Evolutionary conservation across 2,797 vertebrate species (phyloP), one percentile per base, ranked within the genome.

Genomic region (Platyrinchus mystaceus): DNA sequence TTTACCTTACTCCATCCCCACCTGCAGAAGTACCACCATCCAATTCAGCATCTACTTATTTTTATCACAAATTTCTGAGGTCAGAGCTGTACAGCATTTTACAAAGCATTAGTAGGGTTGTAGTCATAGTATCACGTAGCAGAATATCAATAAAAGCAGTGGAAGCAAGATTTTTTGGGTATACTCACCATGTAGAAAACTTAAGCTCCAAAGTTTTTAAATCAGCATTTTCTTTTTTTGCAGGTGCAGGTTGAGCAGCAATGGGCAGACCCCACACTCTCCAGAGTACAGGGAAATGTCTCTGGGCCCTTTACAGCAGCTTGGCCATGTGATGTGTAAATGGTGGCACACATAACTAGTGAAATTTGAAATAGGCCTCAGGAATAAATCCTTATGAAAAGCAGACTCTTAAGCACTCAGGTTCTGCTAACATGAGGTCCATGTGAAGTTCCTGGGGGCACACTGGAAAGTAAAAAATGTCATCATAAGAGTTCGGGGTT

Each of bases 401-500:
- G 8, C 44, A 85, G 44, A 47, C 7, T 27, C 18, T 60, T 62
- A 32, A 69, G 6, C 34, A 13, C 75, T 82, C 28, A 34, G 2
- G 21, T 28, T 88, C 32, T 79, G 43, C 34, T 71, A 32, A 12
- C 32, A 44, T 27, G 12, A 32, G 12, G 24, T 77, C 58, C 24
- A 59, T 56, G 53, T 46, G 23, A 83, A 85, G 12, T 81, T 83
- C 9, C 17, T 34, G 20, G 0, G 2, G 55, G 5, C 19, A 32
- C 7, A 32, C 24, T 66, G 12, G n/a, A 63, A 70, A 84, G 26
- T 3, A 79, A 80, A 87, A 82, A 17, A 1, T 1, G 49, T 47
- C 15, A 41, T 84, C 34, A 47, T 60, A 77, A 32, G 20, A 67
- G 47, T 32, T 12, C 20, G 12, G 0, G 10, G 0, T 3, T 26